Evolutionary conservation across 1,140 invertebrate species (phyloP), one percentile per base, ranked within the genome.

Genomic region (Myzus persicae): DNA sequence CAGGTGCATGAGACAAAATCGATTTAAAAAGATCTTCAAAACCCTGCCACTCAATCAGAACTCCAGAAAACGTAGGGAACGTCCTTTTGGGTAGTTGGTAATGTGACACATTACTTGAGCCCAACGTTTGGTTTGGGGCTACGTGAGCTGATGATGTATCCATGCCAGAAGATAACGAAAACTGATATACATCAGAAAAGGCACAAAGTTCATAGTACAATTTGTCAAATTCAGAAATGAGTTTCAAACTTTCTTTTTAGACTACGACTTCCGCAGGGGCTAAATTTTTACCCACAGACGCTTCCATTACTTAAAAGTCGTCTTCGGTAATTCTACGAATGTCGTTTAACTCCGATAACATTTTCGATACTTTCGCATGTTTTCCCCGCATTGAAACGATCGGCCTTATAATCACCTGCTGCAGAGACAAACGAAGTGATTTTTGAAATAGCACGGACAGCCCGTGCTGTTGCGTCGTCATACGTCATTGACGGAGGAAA

Each of bases 391-490:
- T 67, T 91, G 14, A 36, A 48, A 3, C 46, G 42, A 51, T 89
- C 46, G 11, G 26, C 18, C 1, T 89, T 51, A n/a, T n/a, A 89
- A 6, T 89, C 87, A 89, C n/a, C 46, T 1, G 44, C 20, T n/a
- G 87, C 87, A n/a, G 1, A 9, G 22, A 38, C 46, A 51, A 89
- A 89, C 7, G 24, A n/a, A 5, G 26, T 89, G 14, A 89, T 8
- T 89, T 48, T 46, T 14, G 22, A 20, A 26, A 89, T 89, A 3
- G 46, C 46, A 31, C 87, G 42, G 1, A 89, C 87, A 7, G 42
- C 38, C 4, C 54, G 67, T 26, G 59, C 46, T n/a, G 87, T 92
- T 40, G 48, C 59, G 87, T 93, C 94, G n/a, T 40, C 18, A 81
- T 81, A 81, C 0, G 76, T 36, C 14, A 81, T 18, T 22, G 40